Base-by-base conservation (phyloP, 2,888 invertebrate genomes). In the Erebia palarica region DNA sequence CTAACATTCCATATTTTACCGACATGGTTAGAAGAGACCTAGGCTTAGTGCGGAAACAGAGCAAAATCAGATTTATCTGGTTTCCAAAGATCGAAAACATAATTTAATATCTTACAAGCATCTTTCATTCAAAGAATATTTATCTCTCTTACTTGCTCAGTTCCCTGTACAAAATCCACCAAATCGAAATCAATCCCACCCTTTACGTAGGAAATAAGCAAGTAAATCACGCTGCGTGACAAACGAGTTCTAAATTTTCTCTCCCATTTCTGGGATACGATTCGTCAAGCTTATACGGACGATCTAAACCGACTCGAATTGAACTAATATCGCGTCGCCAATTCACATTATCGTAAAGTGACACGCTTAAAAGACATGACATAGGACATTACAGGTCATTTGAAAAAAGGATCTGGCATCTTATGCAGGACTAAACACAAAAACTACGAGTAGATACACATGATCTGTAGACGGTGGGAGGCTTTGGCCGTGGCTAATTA, bases 271-370 rank as follows among this genome's bases (percentile, higher is more conserved):
- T 74, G 71, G 69, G 73, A 68, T 74, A 74, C 79, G 77, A 84
- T 85, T 78, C 81, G 82, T 85, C 84, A 85, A 70, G 76, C 75
- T 77, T 75, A 78, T 79, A 77, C 78, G 79, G 79, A 78, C 73
- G 69, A 79, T 81, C 74, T 76, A 73, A 78, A 75, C 73, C 74
- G 76, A 71, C 68, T 76, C 77, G 71, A 75, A 75, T 70, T 73
- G 75, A 73, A 72, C 71, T 73, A 75, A 77, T 72, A 68, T 73
- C 73, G 64, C 73, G 66, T 74, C 73, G 61, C 64, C 65, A 70
- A 61, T 71, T 70, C 51, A 47, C 69, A 42, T 36, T 18, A 2
- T 27, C 63, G 3, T 21, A 13, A 8, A 63, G 63, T 21, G 14
- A 21, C 47, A 63, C 63, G 49, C 21, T 47, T 27, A 63, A 47